Evolutionary conservation across 2,113 vertebrate species (phyloP).

Genomic region (Pao palembangensis): DNA sequence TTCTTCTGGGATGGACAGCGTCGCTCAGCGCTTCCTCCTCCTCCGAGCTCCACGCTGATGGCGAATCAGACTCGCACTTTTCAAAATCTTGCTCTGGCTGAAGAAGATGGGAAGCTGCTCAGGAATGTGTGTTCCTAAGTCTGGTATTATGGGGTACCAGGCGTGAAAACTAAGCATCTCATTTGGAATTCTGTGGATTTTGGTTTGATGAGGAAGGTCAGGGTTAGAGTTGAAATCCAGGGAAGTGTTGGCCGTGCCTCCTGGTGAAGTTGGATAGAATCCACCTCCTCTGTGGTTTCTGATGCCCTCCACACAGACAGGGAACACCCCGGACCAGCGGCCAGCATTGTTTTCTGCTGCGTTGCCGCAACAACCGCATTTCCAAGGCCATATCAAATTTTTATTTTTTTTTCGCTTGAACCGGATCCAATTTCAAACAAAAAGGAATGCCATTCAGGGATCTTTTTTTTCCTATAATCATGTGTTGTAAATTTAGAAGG

Average conservation of each 20-base stretch:
- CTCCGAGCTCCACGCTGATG: no score
- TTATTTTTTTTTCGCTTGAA: constrained; percentile 54
- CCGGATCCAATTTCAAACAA: constrained; percentile 31
- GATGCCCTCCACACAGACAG: constrained; percentile 5
- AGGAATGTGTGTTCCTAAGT: no score
- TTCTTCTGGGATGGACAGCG: constrained; percentile 17
- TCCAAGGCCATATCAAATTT: constrained; percentile 42
- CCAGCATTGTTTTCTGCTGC: constrained; percentile 46
- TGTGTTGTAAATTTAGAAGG: constrained; percentile 57
- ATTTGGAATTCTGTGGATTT: no score
- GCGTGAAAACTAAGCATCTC: no score
- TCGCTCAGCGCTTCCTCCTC: neutral
- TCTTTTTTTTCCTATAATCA: constrained; percentile 30
- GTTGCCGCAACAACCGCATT: constrained; percentile 48
- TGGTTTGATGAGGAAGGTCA: no score
- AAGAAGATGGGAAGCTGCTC: no score
- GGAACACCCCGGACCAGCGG: constrained; percentile 19
- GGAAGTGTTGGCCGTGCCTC: no score
- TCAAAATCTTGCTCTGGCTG: no score
- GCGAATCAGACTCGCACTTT: no score
- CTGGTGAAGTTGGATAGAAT: neutral
- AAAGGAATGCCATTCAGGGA: constrained; percentile 21
- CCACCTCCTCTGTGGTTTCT: constrained; percentile 1
- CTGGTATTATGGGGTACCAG: no score
- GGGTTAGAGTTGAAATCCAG: no score